A percentile compares a stretch with the other conserved stretches of the same genome.
Evolutionary conservation across 2,888 invertebrate genomes (phyloP).

Genomic region (Metellina segmentata): DNA sequence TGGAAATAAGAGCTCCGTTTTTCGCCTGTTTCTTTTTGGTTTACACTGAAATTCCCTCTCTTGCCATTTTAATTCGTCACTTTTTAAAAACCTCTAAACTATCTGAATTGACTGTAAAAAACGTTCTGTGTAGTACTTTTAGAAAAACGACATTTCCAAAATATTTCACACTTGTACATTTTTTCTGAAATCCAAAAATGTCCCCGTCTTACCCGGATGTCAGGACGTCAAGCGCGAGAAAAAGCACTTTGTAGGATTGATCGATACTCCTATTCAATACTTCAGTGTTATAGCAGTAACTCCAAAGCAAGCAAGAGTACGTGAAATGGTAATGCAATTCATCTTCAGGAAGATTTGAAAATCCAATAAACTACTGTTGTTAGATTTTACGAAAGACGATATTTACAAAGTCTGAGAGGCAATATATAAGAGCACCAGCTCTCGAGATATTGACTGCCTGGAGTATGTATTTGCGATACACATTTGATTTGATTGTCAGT

Average conservation of each 20-base stretch:
- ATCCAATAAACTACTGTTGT: conserved; percentile 1
- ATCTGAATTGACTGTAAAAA: too few relatives aligned
- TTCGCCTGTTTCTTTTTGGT: too few relatives aligned
- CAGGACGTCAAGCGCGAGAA: not conserved
- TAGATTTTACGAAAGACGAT: not conserved
- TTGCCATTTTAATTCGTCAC: too few relatives aligned
- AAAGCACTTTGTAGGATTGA: not conserved
- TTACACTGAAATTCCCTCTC: too few relatives aligned
- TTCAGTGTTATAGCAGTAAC: not conserved
- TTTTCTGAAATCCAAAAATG: too few relatives aligned
- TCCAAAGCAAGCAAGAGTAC: not conserved
- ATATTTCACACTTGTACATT: too few relatives aligned
- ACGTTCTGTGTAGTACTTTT: too few relatives aligned
- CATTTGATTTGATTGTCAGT: not conserved
- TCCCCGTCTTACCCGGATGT: not conserved
- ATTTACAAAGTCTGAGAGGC: not conserved
- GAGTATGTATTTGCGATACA: not conserved
- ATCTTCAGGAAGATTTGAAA: not conserved
- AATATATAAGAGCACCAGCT: not conserved
- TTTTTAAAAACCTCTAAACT: too few relatives aligned
- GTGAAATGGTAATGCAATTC: conserved; percentile 1
- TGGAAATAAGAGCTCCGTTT: too few relatives aligned
- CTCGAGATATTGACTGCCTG: not conserved
- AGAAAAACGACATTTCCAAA: too few relatives aligned
- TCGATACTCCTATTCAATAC: not conserved